Percentiles rank a stretch among this genome's conserved stretches.
phyloP scores from a whole-genome alignment of 2,888 invertebrate genomes.

The Phengaris alcon region DNA sequence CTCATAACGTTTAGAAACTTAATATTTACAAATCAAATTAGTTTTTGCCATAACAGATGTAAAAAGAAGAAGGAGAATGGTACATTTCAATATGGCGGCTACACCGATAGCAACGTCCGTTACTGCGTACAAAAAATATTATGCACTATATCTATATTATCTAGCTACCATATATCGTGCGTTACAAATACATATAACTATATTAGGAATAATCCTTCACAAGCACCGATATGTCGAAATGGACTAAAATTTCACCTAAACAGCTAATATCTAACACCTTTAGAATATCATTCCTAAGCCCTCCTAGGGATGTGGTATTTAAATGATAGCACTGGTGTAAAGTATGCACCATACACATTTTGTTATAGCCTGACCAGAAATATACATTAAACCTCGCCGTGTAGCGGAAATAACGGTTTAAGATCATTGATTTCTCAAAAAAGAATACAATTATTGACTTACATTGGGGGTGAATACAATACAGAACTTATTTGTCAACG shows the following conservation, averaged over 20 bases:
- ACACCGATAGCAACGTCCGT: conserved; percentile 22
- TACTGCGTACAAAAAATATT: conserved; percentile 42
- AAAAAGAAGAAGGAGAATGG: conserved; percentile 23
- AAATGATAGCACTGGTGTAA: conserved; percentile 1
- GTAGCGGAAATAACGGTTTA: too few relatives aligned
- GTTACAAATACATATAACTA: conserved; percentile 49
- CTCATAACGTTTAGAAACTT: conserved; percentile 18
- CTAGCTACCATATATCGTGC: conserved; percentile 53
- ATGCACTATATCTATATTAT: conserved; percentile 44
- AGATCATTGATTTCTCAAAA: too few relatives aligned
- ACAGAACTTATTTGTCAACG: too few relatives aligned
- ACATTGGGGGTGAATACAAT: too few relatives aligned
- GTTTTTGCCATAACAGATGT: neutral
- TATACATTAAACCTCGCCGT: neutral
- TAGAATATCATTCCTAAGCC: conserved; percentile 62
- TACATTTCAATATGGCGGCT: conserved; percentile 37
- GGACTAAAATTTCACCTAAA: conserved; percentile 63
- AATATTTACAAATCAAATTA: conserved; percentile 23
- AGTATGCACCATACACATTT: conserved; percentile 4
- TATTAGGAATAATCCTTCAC: conserved; percentile 66
- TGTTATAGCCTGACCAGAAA: neutral
- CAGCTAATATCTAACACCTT: conserved; percentile 52
- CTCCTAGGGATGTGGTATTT: conserved; percentile 20
- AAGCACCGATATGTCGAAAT: conserved; percentile 78
- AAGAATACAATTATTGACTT: too few relatives aligned